Conservation (phyloP, 64 coral and sea anemone species). For the Anthopleura sola region DNA sequence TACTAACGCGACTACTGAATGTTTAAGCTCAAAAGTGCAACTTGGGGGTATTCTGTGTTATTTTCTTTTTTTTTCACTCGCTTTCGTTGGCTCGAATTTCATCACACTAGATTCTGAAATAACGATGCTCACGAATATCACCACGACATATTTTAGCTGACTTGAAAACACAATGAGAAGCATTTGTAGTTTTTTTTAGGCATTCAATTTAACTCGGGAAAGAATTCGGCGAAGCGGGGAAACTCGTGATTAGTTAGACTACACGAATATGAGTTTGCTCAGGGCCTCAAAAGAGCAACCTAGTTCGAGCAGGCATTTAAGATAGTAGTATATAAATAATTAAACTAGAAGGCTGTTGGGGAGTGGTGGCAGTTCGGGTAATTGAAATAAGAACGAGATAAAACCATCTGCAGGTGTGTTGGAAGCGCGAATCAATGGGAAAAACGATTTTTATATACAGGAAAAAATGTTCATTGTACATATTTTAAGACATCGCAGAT, state of each 20-base stretch:
- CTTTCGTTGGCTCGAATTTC: slow-evolving; percentile 12
- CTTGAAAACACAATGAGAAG: not conserved
- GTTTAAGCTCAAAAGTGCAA: slow-evolving; percentile 34
- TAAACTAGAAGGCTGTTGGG: slow-evolving; percentile 55
- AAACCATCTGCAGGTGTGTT: slow-evolving; percentile 71
- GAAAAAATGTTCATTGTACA: not conserved
- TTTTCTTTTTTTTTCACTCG: not conserved
- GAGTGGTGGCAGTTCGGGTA: slow-evolving; percentile 35
- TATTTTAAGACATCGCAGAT: not conserved
- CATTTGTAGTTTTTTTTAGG: not conserved
- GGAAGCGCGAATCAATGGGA: not conserved
- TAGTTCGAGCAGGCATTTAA: slow-evolving; percentile 43
- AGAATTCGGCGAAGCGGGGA: slow-evolving; percentile 2
- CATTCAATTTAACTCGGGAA: not conserved
- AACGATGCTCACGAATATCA: not conserved
- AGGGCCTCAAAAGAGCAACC: slow-evolving; percentile 60
- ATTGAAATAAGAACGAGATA: slow-evolving; percentile 76
- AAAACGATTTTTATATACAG: not conserved
- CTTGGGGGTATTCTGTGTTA: not conserved
- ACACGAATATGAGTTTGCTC: not conserved
- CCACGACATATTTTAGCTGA: not conserved
- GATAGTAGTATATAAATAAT: slow-evolving; percentile 82
- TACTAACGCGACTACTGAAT: slow-evolving; percentile 8
- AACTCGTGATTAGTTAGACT: not conserved
- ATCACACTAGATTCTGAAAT: slow-evolving; percentile 25